Evolutionary conservation across 2,797 vertebrate genomes (phyloP), one percentile per base, ranked within the genome.

Genomic region (Neosilurus hyrtlii): DNA sequence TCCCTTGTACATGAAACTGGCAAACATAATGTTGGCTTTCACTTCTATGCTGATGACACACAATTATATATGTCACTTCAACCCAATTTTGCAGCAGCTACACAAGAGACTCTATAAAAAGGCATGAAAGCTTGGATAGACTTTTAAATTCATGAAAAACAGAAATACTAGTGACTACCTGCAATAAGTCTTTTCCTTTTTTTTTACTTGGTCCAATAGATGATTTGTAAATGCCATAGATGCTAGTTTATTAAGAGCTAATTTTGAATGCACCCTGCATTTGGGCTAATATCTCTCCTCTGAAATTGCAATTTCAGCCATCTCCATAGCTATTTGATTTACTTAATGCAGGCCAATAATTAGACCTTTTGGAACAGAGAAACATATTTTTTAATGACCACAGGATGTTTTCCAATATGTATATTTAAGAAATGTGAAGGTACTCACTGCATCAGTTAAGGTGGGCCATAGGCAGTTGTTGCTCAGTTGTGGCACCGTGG

Each of bases 11-110:
- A 9, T 8, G 59, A 22, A 51, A 61, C 37, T 78, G 61, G 61
- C 76, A 78, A 78, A 52, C 61, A 77, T 62, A 78, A 78, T 78
- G 59, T 65, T 78, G 76, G 76, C 43, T 65, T 78, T 30, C 76
- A 65, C 76, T 30, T 65, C 43, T 78, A 5, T 78, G 73, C 73
- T 76, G 61, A 78, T 78, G 61, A 52, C 61, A 51, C 26, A 49
- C 61, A 78, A 65, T 78, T 78, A 65, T 65, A 78, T 52, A 65
- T 65, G 73, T 76, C 61, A 65, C 11, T 52, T 65, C 43, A 78
- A 43, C 76, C 76, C 1, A 65, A 43, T n/a, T 76, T 76, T 59
- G 30, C 56, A 76, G 11, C 30, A 37, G 73, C 16, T 37, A 59
- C 12, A 11, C 54, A 74, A 18, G 22, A 59, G 54, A n/a, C 73